Evolutionary conservation across 2,797 vertebrate species (phyloP).

Genomic region (Brachyrhaphis roseni): DNA sequence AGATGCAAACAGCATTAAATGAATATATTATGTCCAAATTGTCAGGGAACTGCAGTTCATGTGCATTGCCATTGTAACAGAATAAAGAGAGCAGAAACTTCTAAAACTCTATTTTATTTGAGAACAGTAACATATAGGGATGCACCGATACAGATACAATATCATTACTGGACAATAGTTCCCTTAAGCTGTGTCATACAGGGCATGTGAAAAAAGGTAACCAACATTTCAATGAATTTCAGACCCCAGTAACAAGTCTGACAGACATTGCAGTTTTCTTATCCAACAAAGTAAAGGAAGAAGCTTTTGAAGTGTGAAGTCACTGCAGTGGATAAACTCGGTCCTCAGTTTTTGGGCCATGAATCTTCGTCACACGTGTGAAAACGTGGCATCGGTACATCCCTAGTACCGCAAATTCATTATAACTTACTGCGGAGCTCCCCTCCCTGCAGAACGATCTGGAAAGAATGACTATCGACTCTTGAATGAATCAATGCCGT

Average conservation of each 20-base stretch:
- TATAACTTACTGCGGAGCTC: constrained; percentile 53
- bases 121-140: constrained; percentile 60
- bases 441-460: constrained; percentile 57
- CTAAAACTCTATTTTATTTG: constrained; percentile 57
- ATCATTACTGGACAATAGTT: constrained; percentile 33
- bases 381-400: constrained; percentile 64
- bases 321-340: constrained; percentile 44
- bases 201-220: constrained; percentile 27
- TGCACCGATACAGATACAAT: constrained; percentile 55
- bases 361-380: constrained; percentile 38
- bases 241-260: constrained; percentile 38
- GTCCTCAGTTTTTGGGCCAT: constrained; percentile 30
- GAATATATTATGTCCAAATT: constrained; percentile 35
- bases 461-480: constrained; percentile 68
- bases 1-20: constrained; percentile 30
- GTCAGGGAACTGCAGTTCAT: constrained; percentile 41
- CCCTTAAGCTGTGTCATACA: constrained; percentile 37
- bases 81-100: constrained; percentile 51
- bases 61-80: constrained; percentile 39
- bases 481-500: constrained; percentile 71
- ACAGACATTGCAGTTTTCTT: constrained; percentile 27
- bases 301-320: constrained; percentile 39
- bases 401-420: constrained; percentile 54
- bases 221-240: constrained; percentile 30
- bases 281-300: constrained; percentile 44